Base-by-base conservation (phyloP, 2,113 vertebrate genomes). In the Poecilia latipinna region DNA sequence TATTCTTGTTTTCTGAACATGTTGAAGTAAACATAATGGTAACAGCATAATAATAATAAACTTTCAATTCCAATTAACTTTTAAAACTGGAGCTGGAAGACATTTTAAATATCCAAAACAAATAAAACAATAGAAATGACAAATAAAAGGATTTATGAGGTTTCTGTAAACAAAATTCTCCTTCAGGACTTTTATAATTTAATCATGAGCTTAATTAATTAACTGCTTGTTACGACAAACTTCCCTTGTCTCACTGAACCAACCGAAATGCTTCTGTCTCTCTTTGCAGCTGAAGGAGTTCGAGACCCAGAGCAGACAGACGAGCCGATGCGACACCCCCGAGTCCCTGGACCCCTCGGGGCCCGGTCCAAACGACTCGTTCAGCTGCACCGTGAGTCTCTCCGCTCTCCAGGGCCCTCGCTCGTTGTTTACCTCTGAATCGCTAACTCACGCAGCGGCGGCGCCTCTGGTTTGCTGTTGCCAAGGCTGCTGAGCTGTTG, bases 221-320 rank as follows among this genome's bases (percentile, higher is more conserved):
- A 35, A 35, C 8, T 37, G 8, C 35, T 37, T 37, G 2, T 37
- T 11, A 37, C 10, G 15, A 54, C 19, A 22, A 54, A 10, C 51
- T n/a, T 8, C 15, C 51, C 1, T n/a, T 11, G 51, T 8, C 2
- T 48, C 5, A 19, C 17, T 17, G 17, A 48, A 48, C 17, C 13
- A 32, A 51, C 62, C 60, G 76, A 82, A 44, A 13, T 2, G 32
- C 8, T 76, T 26, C 31, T 83, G 61, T 19, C 37, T 71, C 44
- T 54, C 24, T n/a, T 81, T 76, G 77, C 88, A 99, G 98, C 94
- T 99, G 90, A 99, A 98, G 85, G 98, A 99, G 72, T 99, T 97
- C 33, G 97, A 99, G 91, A 91, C 91, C 31, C 97, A 98, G 77
- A 97, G 94, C 93, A 94, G 93, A 80, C 96, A 96, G 8, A 93